phyloP scores from a whole-genome alignment of 1,140 invertebrate species.

The Oryzaephilus surinamensis region DNA sequence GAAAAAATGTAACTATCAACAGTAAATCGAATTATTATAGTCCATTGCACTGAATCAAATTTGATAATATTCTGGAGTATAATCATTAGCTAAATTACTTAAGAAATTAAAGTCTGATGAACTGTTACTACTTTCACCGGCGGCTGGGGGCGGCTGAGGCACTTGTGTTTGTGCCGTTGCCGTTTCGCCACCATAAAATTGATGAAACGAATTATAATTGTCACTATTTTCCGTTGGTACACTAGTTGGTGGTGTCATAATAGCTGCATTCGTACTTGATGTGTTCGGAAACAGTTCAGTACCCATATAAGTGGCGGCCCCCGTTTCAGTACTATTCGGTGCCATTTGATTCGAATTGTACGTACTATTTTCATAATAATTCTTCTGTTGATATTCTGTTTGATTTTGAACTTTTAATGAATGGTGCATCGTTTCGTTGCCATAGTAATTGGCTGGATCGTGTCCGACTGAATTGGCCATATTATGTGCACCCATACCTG shows the following conservation, averaged over 20 bases:
- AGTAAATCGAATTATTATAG: slow-evolving; percentile 14
- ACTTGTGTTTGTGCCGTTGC: slow-evolving; percentile 39
- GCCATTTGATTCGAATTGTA: slow-evolving; percentile 26
- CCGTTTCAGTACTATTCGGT: slow-evolving; percentile 20
- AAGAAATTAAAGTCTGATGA: slow-evolving; percentile 87
- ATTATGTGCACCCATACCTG: slow-evolving; percentile 16
- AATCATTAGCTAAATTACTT: slow-evolving; percentile 81
- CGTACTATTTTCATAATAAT: slow-evolving; percentile 30
- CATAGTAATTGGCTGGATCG: slow-evolving; percentile 26
- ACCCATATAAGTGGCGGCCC: slow-evolving; percentile 34
- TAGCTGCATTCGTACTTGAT: slow-evolving; percentile 21
- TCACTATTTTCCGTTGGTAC: slow-evolving; percentile 47
- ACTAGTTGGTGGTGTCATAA: slow-evolving; percentile 47
- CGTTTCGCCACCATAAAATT: slow-evolving; percentile 52
- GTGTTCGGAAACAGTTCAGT: slow-evolving; percentile 24
- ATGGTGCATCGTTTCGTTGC: slow-evolving; percentile 23
- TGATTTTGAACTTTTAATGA: slow-evolving; percentile 28
- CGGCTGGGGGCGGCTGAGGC: slow-evolving; percentile 38
- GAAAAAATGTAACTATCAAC: slow-evolving; percentile 19
- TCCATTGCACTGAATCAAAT: slow-evolving; percentile 45
- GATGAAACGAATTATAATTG: slow-evolving; percentile 55
- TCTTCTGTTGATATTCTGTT: slow-evolving; percentile 20
- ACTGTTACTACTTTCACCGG: slow-evolving; percentile 74
- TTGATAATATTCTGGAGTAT: slow-evolving; percentile 84
- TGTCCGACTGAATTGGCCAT: too few relatives aligned